Evolutionary conservation across 2,888 invertebrate genomes (phyloP), one percentile per base, ranked within the genome.

Genomic region (Gari tellinella): DNA sequence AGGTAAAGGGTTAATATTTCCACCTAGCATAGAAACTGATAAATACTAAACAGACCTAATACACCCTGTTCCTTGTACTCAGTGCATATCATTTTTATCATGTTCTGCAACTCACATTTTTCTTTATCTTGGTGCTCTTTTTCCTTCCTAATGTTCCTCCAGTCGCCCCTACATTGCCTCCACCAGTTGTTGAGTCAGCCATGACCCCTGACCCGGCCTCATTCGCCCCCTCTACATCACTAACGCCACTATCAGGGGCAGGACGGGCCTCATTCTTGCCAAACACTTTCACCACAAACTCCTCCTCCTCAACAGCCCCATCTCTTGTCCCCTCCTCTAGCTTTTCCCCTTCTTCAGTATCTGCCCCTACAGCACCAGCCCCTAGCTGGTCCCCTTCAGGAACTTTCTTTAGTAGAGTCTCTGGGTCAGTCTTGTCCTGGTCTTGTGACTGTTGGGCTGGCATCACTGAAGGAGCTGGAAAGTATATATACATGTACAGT

Each of bases 241-340:
- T 55, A 31, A 37, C 43, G 8, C 65, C 72, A 45, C 40, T 49
- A 0, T 60, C 64, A 17, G 52, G 25, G 45, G 57, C 58, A n/a
- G 64, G 64, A 15, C 72, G 63, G 4, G 69, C 57, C 23, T 81
- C 78, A 73, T 76, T 72, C 51, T 81, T 81, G 14, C 78, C 78
- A 66, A 73, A 81, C 21, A 81, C 81, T 49, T 74, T 78, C 15
- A 79, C 77, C 19, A 76, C 68, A 66, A 62, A 74, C 66, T 80
- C 80, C n/a, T 56, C 75, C 17, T 65, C 51, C 49, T 57, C 64
- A 19, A 41, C 43, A 31, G 14, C 51, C 21, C 60, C 69, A 26
- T 55, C 61, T 46, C n/a, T 58, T n/a, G 25, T 60, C 12, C 49
- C 69, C 48, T 60, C 67, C 23, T 48, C 62, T 49, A 48, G 19